Percentiles rank a stretch among this genome's conserved stretches.
phyloP scores from a whole-genome alignment of 2,888 invertebrate species.

The Parasteatoda lunata region DNA sequence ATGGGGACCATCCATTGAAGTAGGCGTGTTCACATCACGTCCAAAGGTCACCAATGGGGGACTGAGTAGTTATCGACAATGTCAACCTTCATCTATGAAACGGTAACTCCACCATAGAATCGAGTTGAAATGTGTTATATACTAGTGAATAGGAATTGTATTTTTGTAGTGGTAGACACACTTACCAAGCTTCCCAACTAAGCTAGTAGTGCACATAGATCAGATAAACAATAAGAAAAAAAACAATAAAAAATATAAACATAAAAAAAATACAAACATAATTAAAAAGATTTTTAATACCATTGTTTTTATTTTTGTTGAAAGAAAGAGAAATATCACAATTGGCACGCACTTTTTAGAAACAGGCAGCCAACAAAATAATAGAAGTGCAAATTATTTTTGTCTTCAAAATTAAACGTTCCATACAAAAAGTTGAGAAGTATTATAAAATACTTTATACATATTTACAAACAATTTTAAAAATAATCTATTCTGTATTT shows the following conservation, averaged over 20 bases:
- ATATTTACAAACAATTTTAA: slow-evolving; percentile 25
- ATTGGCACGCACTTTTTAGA: slow-evolving; percentile 9
- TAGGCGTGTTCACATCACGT: no score
- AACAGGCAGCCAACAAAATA: background rate
- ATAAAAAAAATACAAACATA: background rate
- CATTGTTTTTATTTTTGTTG: background rate
- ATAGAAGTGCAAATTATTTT: slow-evolving; percentile 24
- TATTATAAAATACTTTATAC: slow-evolving; percentile 34
- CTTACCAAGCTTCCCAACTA: no score
- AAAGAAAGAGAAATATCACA: slow-evolving; percentile 20
- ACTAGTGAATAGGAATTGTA: no score
- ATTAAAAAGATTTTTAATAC: background rate
- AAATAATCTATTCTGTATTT: slow-evolving; percentile 25
- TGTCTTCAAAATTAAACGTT: background rate
- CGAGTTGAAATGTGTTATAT: no score
- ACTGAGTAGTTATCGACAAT: no score
- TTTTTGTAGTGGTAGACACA: no score
- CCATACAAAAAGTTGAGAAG: slow-evolving; percentile 38
- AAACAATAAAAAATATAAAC: background rate
- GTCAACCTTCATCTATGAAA: no score
- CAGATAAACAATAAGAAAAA: no score
- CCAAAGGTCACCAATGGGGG: no score
- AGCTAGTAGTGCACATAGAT: no score
- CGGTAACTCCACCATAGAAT: no score
- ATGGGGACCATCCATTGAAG: no score